These are phyloP conservation scores for Hippocampus guttulatus DNA, from an alignment of 2,113 vertebrate species.

Conservation along the genomic window DNA sequence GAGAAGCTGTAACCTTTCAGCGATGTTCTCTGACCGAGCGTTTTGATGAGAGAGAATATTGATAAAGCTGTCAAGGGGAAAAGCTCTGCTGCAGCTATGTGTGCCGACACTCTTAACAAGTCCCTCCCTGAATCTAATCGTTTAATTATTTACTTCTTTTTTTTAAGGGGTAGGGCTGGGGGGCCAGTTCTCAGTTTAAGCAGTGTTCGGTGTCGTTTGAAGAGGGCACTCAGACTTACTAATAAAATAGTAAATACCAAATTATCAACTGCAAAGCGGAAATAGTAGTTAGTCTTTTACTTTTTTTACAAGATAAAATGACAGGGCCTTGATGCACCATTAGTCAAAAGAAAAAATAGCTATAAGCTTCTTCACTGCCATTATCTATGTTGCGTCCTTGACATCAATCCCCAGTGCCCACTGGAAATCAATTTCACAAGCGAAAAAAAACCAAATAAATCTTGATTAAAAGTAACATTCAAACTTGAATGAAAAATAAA, in stretches of 20 bases:
- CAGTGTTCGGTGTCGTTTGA: neutral
- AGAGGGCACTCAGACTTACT: neutral
- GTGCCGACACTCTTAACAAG: constrained; percentile 18
- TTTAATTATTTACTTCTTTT: neutral
- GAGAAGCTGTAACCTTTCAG: constrained; percentile 55
- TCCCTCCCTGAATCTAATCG: constrained; percentile 16
- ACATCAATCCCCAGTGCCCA: no score
- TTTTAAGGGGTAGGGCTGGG: neutral
- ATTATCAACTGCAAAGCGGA: neutral
- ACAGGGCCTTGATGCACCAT: neutral
- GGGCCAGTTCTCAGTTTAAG: constrained; percentile 9
- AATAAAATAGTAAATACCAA: neutral
- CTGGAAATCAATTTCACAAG: no score
- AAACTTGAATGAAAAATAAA: no score
- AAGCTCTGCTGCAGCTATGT: constrained; percentile 20
- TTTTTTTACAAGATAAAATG: neutral
- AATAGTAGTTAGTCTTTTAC: neutral
- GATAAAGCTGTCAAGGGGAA: constrained; percentile 62
- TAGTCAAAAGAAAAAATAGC: neutral
- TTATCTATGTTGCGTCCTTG: no score
- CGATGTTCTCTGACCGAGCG: constrained; percentile 48
- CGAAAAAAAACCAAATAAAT: no score
- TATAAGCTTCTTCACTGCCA: neutral
- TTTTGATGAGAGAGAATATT: constrained; percentile 70
- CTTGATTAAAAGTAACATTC: no score